Conservation (phyloP, 30 jellyfish, hydroid and myxozoan genomes). For the Euphysa ruthae region DNA sequence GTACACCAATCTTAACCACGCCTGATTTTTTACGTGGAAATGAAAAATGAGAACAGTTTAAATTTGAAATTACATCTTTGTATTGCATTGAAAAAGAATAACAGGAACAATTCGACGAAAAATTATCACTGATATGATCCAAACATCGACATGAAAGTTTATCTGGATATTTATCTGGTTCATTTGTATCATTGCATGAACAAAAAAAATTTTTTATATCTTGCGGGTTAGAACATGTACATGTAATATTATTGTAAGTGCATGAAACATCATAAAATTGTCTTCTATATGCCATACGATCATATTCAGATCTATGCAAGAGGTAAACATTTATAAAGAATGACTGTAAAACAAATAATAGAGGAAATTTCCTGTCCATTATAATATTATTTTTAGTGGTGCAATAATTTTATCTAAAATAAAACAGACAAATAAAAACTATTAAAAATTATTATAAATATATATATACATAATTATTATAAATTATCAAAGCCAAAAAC, state of each 20-base stretch:
- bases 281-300: not conserved
- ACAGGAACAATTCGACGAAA: not conserved
- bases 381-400: too few species aligned
- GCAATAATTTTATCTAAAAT: too few species aligned
- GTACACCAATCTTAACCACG: constrained; percentile 62
- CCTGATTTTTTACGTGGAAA: constrained; percentile 15
- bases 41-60: constrained; percentile 11
- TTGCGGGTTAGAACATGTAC: not conserved
- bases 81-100: not conserved
- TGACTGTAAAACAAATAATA: too few species aligned
- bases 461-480: too few species aligned
- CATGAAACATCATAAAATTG: not conserved
- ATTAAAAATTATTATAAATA: too few species aligned
- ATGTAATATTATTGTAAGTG: not conserved
- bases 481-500: too few species aligned
- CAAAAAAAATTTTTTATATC: not conserved
- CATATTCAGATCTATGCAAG: not conserved
- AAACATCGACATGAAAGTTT: not conserved
- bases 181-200: too few species aligned
- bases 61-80: too few species aligned
- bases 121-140: not conserved
- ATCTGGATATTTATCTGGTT: too few species aligned
- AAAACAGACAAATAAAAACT: too few species aligned
- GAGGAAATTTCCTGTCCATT: too few species aligned
- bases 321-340: too few species aligned